Evolutionary conservation across 2,888 invertebrate genomes (phyloP).

Genomic region (Drosophila ustulata): DNA sequence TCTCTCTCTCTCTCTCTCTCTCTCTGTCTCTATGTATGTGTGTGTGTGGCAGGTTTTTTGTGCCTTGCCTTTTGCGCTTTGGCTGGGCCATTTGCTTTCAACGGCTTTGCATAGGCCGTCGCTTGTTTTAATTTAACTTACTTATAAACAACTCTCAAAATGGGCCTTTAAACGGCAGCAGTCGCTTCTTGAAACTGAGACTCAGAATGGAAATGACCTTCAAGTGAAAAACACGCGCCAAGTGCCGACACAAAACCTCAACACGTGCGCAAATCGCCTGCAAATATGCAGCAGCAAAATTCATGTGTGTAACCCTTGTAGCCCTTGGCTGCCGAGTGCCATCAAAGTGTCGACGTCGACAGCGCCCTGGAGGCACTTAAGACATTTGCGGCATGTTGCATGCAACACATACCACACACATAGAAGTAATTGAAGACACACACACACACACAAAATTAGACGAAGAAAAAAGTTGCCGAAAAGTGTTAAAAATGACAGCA

Average conservation of each 20-base stretch:
- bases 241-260: constrained; percentile 62
- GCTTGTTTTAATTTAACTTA: constrained; percentile 74
- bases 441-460: constrained; percentile 32
- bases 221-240: constrained; percentile 57
- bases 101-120: constrained; percentile 54
- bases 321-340: constrained; percentile 65
- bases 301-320: constrained; percentile 44
- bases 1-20: background rate
- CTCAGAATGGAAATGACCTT: constrained; percentile 67
- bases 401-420: constrained; percentile 45
- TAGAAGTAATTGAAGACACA: constrained; percentile 61
- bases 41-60: constrained; percentile 13
- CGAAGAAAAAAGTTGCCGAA: constrained; percentile 28
- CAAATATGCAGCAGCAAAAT: constrained; percentile 53
- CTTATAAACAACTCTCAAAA: constrained; percentile 57
- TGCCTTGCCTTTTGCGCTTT: constrained; percentile 35
- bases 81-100: constrained; percentile 47
- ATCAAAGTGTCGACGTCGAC: constrained; percentile 65
- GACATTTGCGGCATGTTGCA: constrained; percentile 72
- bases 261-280: constrained; percentile 54
- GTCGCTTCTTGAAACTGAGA: constrained; percentile 31
- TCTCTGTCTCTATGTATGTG: background rate
- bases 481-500: constrained; percentile 71
- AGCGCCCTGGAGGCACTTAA: constrained; percentile 67
- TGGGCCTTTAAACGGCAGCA: constrained; percentile 54